These are phyloP conservation scores for Hypotaenidia philippensis DNA, from an alignment of 2,797 vertebrate genomes.

Conservation along the genomic window DNA sequence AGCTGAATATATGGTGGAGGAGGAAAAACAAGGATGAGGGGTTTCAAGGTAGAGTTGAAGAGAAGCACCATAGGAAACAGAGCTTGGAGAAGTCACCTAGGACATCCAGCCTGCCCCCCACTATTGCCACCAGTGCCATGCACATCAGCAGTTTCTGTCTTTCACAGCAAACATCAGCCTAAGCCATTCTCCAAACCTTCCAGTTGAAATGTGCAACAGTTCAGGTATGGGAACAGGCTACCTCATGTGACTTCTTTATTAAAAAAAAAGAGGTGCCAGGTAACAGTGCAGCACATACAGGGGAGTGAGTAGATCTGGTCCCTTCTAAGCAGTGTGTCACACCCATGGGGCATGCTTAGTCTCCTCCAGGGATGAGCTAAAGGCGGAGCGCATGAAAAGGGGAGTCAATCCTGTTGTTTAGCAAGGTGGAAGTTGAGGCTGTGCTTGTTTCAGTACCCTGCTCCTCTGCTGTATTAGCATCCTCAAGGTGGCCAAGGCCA, in stretches of 20 bases:
- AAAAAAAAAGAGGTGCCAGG: background rate
- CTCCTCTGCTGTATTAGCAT: background rate
- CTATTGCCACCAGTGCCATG: background rate
- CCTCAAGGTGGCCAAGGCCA: background rate
- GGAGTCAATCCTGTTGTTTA: background rate
- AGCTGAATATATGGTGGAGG: background rate
- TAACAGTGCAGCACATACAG: background rate
- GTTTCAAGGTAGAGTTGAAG: background rate
- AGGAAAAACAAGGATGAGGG: background rate
- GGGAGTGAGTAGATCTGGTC: background rate
- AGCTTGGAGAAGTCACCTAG: background rate
- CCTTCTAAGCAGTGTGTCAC: background rate
- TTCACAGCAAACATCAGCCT: background rate
- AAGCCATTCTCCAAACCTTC: background rate
- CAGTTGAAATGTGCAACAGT: background rate
- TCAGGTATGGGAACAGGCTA: background rate
- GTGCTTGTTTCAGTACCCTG: background rate
- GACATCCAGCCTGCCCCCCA: background rate
- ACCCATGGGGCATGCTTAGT: background rate
- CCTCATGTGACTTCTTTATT: background rate
- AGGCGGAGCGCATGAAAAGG: background rate
- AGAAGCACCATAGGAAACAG: background rate
- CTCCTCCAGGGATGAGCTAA: background rate
- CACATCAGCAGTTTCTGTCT: background rate
- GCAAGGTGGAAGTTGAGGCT: background rate